These are phyloP conservation scores for Zoroaster sp. DNA, from an alignment of 53 echinoderm and acorn worm species.

Conservation along the genomic window DNA sequence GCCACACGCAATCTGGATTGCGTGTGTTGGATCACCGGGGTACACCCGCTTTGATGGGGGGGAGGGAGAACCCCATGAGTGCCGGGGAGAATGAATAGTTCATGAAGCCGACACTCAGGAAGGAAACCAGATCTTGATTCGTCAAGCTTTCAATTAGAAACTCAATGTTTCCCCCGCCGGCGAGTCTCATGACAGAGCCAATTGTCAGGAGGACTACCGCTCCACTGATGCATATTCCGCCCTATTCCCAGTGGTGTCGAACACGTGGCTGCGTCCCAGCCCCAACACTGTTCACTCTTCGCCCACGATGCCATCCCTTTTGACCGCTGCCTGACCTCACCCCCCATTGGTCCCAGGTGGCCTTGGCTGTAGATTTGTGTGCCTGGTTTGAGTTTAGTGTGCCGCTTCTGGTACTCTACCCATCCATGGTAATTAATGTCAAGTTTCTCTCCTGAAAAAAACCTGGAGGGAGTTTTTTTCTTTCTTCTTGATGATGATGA, in stretches of 20 bases:
- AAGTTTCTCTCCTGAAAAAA: background rate
- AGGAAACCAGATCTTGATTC: slow-evolving; percentile 31
- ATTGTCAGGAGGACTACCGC: slow-evolving; percentile 13
- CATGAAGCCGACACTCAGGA: slow-evolving; percentile 20
- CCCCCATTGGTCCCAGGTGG: slow-evolving; percentile 11
- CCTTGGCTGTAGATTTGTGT: background rate
- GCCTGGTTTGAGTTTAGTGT: slow-evolving; percentile 37
- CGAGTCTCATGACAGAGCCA: slow-evolving; percentile 24
- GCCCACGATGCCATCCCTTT: background rate
- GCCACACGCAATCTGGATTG: slow-evolving; percentile 18
- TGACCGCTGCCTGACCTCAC: slow-evolving; percentile 19
- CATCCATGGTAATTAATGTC: slow-evolving; percentile 30
- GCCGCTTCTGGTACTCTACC: slow-evolving; percentile 13
- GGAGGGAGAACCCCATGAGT: background rate
- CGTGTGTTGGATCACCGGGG: background rate
- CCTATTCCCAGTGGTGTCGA: slow-evolving; percentile 17
- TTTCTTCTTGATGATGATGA: background rate
- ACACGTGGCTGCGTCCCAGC: background rate
- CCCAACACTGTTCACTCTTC: background rate
- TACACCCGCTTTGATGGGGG: background rate
- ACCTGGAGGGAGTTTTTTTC: background rate
- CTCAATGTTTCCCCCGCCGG: slow-evolving; percentile 27
- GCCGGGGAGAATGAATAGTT: background rate
- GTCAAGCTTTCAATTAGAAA: slow-evolving; percentile 54
- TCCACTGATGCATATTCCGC: slow-evolving; percentile 32